Evolutionary conservation across 1,140 invertebrate genomes (phyloP), one percentile per base, ranked within the genome.

Genomic region (Microplitis mediator): DNA sequence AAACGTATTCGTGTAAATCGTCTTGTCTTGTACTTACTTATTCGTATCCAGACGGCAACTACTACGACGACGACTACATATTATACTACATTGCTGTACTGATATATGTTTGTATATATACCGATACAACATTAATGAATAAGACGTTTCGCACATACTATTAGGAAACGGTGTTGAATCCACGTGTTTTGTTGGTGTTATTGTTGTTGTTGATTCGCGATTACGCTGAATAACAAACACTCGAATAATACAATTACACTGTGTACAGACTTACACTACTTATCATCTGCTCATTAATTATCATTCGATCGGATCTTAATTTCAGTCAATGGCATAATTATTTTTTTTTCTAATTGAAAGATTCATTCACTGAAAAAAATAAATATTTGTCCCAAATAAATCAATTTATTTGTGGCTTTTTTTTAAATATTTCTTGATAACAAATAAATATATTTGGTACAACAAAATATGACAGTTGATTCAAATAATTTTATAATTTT

Each of bases 1-100:
- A 73, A 76, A 77, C 23, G 73, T 77, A 74, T 72, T 73, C 68
- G 54, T 73, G 71, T 69, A 75, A 69, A 63, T 61, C 65, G 65
- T 65, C 51, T 50, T 56, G 51, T 61, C 52, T 68, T 50, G 11
- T 67, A 69, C 13, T 11, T 67, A 56, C 23, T 16, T 35, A 23
- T 39, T 72, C 54, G 14, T 65, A 31, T 63, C 14, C 66, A 6
- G 8, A 45, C 39, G 5, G 5, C 39, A 45, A 45, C 39, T 45
- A 45, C 39, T 45, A 45, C 39, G 23, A 23, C 39, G 23, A 23
- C 23, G 23, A 23, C 23, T 23, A 23, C 23, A 23, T 23, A 23
- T 23, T 23, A 23, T 23, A 23, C 23, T 23, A 45, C 5, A 45
- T 45, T 45, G 5, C 39, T 5, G 11, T 45, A 45, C 39, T 45